phyloP scores from a whole-genome alignment of 1,140 invertebrate species.

The Hesperophylax magnus region DNA sequence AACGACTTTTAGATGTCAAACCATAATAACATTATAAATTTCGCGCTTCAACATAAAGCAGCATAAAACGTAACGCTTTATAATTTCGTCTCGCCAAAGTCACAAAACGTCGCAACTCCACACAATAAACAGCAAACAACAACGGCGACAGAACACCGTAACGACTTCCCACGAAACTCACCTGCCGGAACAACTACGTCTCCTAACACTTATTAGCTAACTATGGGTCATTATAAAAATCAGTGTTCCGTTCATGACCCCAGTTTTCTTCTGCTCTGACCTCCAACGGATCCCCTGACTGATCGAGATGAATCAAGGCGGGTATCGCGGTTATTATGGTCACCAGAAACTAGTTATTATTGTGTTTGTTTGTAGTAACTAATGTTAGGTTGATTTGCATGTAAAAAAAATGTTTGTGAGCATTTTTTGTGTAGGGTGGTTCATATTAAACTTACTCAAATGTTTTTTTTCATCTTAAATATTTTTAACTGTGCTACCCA shows the following conservation, averaged over 20 bases:
- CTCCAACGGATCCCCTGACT: slow-evolving; percentile 42
- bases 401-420: too few relatives aligned
- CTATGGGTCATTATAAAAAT: slow-evolving; percentile 44
- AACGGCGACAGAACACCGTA: not conserved
- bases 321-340: too few relatives aligned
- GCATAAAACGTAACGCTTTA: not conserved
- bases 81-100: not conserved
- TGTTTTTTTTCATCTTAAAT: too few relatives aligned
- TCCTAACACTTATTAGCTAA: not conserved
- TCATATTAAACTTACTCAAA: too few relatives aligned
- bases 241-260: slow-evolving; percentile 47
- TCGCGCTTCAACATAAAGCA: not conserved
- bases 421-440: too few relatives aligned
- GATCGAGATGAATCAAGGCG: slow-evolving; percentile 46
- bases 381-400: too few relatives aligned
- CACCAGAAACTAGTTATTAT: too few relatives aligned
- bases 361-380: too few relatives aligned
- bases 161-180: slow-evolving; percentile 49
- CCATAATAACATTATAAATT: slow-evolving; percentile 2
- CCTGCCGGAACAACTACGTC: slow-evolving; percentile 50
- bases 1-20: too few relatives aligned
- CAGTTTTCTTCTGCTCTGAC: slow-evolving; percentile 2
- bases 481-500: too few relatives aligned
- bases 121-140: not conserved
- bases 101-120: slow-evolving; percentile 4